Evolutionary conservation across 2,113 vertebrate genomes (phyloP), one percentile per base, ranked within the genome.

Genomic region (Cinclus mexicanus): DNA sequence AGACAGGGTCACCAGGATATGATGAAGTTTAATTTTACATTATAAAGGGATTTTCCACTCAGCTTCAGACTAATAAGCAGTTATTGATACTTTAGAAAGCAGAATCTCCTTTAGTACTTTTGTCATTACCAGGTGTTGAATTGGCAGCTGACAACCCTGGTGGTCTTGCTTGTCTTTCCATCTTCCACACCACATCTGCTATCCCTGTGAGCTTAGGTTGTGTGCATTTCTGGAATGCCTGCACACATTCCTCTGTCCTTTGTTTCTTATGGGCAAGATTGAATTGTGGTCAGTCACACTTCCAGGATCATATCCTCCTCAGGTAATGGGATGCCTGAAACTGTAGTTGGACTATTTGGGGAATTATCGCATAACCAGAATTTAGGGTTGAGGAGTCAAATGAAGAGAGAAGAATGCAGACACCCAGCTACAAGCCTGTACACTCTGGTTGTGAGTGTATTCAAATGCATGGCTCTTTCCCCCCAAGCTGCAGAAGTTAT

Each of bases 121-220:
- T 91, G 55, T 57, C n/a, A 26, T 33, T 59, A 18, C 49, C 79
- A 90, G 57, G 14, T 76, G 49, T 60, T 76, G 49, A 69, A 44
- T 12, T 86, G 59, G 67, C 71, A 94, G 50, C 71, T 90, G 63
- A 46, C 57, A 68, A 11, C 7, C 29, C 19, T 22, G 23, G 8
- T 71, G 57, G 31, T 49, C 76, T 82, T 61, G 16, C 53, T 80
- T 85, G 33, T 50, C 29, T 70, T 20, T 82, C 37, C 24, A 23
- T 55, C 47, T 67, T 74, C 33, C 18, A 14, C 0, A 3, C 59
- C 16, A 4, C 0, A 0, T 9, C 2, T 44, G 11, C 39, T 47
- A 0, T 15, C 39, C 53, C 11, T 55, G n/a, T 35, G 47, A 29
- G 8, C 31, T 85, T 11, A 17, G 52, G 61, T 14, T 69, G 19